Conservation (phyloP, 2,797 vertebrate genomes). For the Geotrypetes seraphini region DNA sequence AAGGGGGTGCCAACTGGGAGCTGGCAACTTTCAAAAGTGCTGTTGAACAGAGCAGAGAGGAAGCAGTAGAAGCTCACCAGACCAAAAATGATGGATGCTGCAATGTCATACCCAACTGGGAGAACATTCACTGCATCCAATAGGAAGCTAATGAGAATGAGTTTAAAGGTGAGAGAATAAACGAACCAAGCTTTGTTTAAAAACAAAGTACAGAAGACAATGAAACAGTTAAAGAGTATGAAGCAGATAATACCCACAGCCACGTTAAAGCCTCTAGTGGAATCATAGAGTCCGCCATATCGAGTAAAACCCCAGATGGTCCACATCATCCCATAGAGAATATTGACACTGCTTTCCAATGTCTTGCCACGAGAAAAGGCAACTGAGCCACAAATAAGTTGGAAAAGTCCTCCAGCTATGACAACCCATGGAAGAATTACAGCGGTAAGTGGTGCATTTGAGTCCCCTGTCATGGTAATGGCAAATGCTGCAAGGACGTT, state of each 20-base stretch:
- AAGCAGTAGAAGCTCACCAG: conserved; percentile 80
- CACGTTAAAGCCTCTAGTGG: conserved; percentile 57
- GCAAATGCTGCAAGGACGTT: conserved; percentile 71
- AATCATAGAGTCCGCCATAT: conserved; percentile 55
- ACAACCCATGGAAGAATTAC: conserved; percentile 72
- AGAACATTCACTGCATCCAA: conserved; percentile 58
- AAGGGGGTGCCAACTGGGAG: conserved; percentile 65
- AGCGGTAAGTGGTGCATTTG: conserved; percentile 40
- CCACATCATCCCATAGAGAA: conserved; percentile 75
- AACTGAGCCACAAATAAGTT: conserved; percentile 62
- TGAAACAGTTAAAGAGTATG: conserved; percentile 69
- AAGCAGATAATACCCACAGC: conserved; percentile 66
- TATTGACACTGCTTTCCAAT: conserved; percentile 76
- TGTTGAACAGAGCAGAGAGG: conserved; percentile 61
- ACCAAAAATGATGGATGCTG: conserved; percentile 69
- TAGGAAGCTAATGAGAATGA: conserved; percentile 74
- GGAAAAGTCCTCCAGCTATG: conserved; percentile 63
- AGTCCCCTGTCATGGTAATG: conserved; percentile 44
- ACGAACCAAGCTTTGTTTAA: conserved; percentile 64
- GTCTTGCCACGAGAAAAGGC: conserved; percentile 78
- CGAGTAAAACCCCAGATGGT: conserved; percentile 70
- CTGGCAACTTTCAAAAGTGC: conserved; percentile 59
- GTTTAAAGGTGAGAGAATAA: conserved; percentile 64
- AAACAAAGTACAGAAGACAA: conserved; percentile 62
- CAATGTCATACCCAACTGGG: conserved; percentile 66